Evolutionary conservation across 2,888 invertebrate genomes (phyloP).

Genomic region (Morpho achilles): DNA sequence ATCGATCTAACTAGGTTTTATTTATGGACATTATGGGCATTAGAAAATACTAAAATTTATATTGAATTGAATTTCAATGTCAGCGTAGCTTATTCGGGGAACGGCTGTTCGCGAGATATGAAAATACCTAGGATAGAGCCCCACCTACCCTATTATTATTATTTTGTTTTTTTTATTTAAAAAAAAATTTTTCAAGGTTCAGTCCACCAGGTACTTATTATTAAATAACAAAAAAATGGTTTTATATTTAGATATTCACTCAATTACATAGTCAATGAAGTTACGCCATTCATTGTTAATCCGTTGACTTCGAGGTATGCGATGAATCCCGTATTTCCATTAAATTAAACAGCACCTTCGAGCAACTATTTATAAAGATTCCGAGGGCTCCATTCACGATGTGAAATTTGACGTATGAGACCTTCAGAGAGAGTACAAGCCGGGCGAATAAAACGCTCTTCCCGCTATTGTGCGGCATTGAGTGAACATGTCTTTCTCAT

Average conservation of each 20-base stretch:
- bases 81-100: too few relatives aligned
- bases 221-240: too few relatives aligned
- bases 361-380: conserved; percentile 78
- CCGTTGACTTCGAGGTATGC: conserved; percentile 63
- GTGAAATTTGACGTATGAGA: conserved; percentile 78
- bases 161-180: too few relatives aligned
- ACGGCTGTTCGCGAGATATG: too few relatives aligned
- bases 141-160: too few relatives aligned
- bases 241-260: conserved; percentile 23
- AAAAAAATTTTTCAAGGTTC: too few relatives aligned
- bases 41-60: too few relatives aligned
- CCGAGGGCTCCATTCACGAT: conserved; percentile 65
- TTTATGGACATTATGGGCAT: too few relatives aligned
- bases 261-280: conserved; percentile 57
- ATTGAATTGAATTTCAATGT: too few relatives aligned
- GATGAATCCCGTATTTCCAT: conserved; percentile 65
- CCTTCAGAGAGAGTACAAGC: conserved; percentile 38
- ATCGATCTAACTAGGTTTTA: too few relatives aligned
- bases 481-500: conserved; percentile 60
- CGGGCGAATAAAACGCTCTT: conserved; percentile 47
- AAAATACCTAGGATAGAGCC: too few relatives aligned
- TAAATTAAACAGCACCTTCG: conserved; percentile 71
- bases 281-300: conserved; percentile 53
- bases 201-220: too few relatives aligned
- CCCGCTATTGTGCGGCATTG: conserved; percentile 50